These are phyloP conservation scores for Alectura lathami DNA, from an alignment of 2,113 vertebrate species.

Conservation along the genomic window DNA sequence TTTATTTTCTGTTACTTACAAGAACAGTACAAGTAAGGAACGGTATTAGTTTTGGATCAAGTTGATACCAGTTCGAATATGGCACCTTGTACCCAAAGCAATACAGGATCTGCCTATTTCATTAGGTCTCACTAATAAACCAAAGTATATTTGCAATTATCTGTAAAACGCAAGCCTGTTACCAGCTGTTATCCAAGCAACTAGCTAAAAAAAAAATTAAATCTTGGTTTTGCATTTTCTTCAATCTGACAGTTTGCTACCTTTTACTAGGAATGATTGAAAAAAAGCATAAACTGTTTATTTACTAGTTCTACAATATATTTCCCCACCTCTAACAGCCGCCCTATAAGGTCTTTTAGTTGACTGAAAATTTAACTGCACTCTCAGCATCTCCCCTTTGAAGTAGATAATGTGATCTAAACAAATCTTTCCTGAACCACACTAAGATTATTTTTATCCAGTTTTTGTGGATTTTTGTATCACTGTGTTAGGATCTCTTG, in stretches of 20 bases:
- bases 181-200: background rate
- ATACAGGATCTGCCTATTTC: background rate
- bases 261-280: background rate
- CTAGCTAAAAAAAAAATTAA: background rate
- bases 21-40: background rate
- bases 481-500: background rate
- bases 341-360: background rate
- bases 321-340: background rate
- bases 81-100: background rate
- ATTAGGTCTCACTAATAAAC: background rate
- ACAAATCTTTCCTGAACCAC: background rate
- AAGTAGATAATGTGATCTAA: background rate
- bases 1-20: background rate
- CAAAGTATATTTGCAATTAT: background rate
- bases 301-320: background rate
- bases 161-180: background rate
- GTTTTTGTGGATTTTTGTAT: background rate
- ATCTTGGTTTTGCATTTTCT: background rate
- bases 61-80: background rate
- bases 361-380: background rate
- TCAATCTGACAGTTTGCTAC: background rate
- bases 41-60: background rate
- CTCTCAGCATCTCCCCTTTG: background rate
- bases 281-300: background rate
- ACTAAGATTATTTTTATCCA: fast-evolving